phyloP scores from a whole-genome alignment of 2,113 vertebrate species.

The Coracopsis vasa region DNA sequence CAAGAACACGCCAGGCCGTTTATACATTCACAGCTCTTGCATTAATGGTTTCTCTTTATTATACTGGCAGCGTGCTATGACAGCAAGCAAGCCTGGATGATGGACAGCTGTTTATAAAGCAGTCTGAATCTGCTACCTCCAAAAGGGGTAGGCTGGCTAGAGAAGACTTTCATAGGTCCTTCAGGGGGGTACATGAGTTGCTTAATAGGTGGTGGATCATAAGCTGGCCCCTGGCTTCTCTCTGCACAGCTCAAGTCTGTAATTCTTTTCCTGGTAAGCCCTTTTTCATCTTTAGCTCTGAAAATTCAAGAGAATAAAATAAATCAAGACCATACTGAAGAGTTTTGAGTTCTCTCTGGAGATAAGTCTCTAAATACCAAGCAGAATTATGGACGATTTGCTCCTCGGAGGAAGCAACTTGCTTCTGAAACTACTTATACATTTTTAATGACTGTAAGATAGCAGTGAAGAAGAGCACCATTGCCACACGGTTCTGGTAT shows the following conservation, averaged over 20 bases:
- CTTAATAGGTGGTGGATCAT: neutral
- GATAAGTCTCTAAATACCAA: constrained; percentile 51
- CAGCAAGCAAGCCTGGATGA: neutral
- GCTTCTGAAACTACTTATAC: constrained; percentile 21
- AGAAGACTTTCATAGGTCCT: neutral
- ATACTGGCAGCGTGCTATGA: neutral
- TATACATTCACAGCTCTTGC: neutral
- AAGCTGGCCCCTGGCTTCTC: neutral
- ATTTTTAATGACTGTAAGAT: constrained; percentile 18
- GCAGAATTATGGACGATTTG: constrained; percentile 56
- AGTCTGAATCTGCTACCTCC: neutral
- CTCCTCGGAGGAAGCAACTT: constrained; percentile 19
- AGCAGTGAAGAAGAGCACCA: neutral
- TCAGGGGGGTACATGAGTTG: neutral
- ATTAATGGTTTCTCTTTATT: neutral
- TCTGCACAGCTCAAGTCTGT: neutral
- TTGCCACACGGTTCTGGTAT: neutral
- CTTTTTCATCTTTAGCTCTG: neutral
- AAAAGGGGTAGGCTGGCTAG: neutral
- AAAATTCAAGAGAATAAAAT: constrained; percentile 25
- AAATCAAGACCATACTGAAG: neutral
- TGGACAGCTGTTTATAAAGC: neutral
- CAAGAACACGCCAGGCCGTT: neutral
- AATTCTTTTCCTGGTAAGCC: neutral
- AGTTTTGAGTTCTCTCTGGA: constrained; percentile 15